Conservation (phyloP, 1,140 invertebrate genomes). For the Dysdera silvatica region DNA sequence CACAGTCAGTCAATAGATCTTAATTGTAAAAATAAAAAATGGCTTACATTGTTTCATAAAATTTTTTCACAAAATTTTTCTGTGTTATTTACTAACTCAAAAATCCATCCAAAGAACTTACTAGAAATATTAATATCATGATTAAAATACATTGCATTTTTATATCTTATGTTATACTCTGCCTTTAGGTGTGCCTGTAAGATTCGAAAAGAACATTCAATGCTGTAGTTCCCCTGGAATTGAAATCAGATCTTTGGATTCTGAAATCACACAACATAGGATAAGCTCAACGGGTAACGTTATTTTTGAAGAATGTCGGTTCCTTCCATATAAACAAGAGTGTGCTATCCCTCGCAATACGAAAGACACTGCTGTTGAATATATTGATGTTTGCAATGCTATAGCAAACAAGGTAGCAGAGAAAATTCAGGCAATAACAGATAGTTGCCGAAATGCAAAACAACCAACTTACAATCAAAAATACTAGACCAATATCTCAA, state of each 20-base stretch:
- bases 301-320: conserved; percentile 69
- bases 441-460: neutral
- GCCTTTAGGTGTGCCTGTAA: conserved; percentile 13
- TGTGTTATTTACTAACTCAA: no score
- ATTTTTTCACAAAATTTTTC: no score
- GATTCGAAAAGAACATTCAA: neutral
- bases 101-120: no score
- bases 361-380: neutral
- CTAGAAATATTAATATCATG: no score
- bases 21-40: no score
- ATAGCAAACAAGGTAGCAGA: neutral
- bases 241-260: conserved; percentile 80
- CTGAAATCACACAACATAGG: conserved; percentile 75
- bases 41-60: no score
- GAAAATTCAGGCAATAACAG: no score
- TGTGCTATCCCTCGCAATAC: neutral
- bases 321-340: conserved; percentile 54
- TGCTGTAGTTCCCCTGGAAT: conserved; percentile 60
- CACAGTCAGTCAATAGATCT: no score
- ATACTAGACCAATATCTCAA: neutral
- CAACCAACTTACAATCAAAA: no score
- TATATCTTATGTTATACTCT: no score
- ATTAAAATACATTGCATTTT: no score
- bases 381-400: neutral
- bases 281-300: conserved; percentile 67